Conservation (phyloP, 2,113 vertebrate genomes). For the Epinephelus cyanopodus region DNA sequence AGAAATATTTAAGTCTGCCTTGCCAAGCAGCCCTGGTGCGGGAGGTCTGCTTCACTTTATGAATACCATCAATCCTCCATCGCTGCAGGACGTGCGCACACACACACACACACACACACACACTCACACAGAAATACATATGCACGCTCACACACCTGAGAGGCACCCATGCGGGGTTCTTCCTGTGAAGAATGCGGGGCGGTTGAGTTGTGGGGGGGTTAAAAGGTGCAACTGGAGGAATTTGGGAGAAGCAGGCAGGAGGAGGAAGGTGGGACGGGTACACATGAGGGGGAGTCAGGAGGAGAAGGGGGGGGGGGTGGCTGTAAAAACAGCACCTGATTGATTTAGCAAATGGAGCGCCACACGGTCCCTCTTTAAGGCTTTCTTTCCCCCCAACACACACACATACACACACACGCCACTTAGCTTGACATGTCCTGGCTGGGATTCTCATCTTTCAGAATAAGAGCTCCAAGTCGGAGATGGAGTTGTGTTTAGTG, state of each 20-base stretch:
- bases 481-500: slow-evolving; percentile 44
- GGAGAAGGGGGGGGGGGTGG: slow-evolving; percentile 38
- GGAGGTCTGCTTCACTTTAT: slow-evolving; percentile 82
- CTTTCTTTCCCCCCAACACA: background rate
- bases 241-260: slow-evolving; percentile 60
- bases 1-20: slow-evolving; percentile 74
- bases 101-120: slow-evolving; percentile 29
- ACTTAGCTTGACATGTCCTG: slow-evolving; percentile 75
- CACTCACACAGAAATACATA: slow-evolving; percentile 18
- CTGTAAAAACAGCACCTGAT: slow-evolving; percentile 86
- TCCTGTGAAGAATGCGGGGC: slow-evolving; percentile 68
- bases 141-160: slow-evolving; percentile 71
- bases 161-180: slow-evolving; percentile 62
- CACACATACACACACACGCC: slow-evolving; percentile 40
- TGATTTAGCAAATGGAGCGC: slow-evolving; percentile 87
- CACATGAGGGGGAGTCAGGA: slow-evolving; percentile 27
- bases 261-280: slow-evolving; percentile 55
- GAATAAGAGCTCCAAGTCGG: slow-evolving; percentile 59
- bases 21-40: slow-evolving; percentile 79
- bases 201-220: slow-evolving; percentile 49
- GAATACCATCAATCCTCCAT: slow-evolving; percentile 84
- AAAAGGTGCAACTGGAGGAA: slow-evolving; percentile 77
- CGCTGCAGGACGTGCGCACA: slow-evolving; percentile 52
- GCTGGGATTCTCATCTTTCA: slow-evolving; percentile 81
- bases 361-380: slow-evolving; percentile 60